Conservation (phyloP, 2,113 vertebrate species). For the Maccullochella peelii region DNA sequence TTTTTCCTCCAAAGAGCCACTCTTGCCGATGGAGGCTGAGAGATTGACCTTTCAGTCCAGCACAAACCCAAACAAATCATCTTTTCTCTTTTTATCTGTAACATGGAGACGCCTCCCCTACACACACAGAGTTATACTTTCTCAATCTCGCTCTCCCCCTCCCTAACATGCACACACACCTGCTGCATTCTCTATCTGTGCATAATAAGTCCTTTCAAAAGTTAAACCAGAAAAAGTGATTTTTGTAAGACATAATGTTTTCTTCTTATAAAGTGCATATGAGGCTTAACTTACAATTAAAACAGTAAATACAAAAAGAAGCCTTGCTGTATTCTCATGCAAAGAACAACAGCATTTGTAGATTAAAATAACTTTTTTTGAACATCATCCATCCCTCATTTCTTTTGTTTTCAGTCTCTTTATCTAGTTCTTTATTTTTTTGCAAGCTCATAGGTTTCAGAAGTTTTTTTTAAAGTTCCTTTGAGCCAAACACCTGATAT, state of each 20-base stretch:
- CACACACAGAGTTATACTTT: background rate
- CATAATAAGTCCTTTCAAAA: conserved; percentile 20
- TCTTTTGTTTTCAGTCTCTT: no score
- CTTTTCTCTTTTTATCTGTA: conserved; percentile 39
- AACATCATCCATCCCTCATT: background rate
- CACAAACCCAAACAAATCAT: conserved; percentile 59
- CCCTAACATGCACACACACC: background rate
- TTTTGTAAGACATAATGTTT: background rate
- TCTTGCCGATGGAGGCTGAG: conserved; percentile 30
- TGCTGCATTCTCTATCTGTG: background rate
- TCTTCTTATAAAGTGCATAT: background rate
- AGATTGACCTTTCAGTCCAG: conserved; percentile 71
- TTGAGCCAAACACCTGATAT: background rate
- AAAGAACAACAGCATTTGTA: background rate
- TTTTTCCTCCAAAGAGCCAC: conserved; percentile 54
- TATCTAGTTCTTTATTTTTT: no score
- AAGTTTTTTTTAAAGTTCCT: no score
- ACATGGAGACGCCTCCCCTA: background rate
- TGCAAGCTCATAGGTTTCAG: no score
- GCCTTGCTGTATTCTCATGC: background rate
- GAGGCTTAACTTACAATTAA: background rate
- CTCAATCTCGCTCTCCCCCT: background rate
- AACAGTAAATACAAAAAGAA: background rate
- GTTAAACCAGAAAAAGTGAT: background rate
- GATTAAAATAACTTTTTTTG: background rate